Evolutionary conservation across 2,888 invertebrate species (phyloP), one percentile per base, ranked within the genome.

Genomic region (Megalurothrips usitatus): DNA sequence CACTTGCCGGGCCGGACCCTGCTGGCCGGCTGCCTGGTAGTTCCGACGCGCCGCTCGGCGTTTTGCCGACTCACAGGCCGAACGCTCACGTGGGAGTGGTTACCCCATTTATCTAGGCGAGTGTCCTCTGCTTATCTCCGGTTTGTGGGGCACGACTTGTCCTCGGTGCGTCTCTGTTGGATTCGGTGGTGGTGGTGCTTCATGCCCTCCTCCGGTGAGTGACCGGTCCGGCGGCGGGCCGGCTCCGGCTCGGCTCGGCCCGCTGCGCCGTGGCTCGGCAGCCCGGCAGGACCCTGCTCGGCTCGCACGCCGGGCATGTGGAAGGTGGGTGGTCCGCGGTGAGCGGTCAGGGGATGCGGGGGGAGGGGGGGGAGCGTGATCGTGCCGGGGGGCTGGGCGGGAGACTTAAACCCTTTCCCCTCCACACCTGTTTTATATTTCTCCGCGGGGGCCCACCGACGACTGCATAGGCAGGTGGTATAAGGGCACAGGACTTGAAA

Each of bases 361-460:
- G 23, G 68, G 23, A 10, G 26, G 26, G 68, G 68, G 68, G 68
- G 26, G 68, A 26, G 23, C n/a, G 23, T 23, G 12, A 26, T 75
- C 68, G 68, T 75, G 68, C 68, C 68, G 26, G 23, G 68, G 68
- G 68, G 68, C 68, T 75, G 68, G 68, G 23, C 26, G 26, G 12
- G 68, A 23, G 68, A 75, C 68, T 75, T 75, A 26, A 23, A 23
- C 68, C 68, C 68, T 26, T 23, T 68, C 68, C 68, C 23, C 68
- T 23, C 58, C 34, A 43, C 34, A 43, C 58, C 17, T 19, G 58
- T 58, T 58, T 58, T 14, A 58, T 58, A 19, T 43, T 43, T 43
- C 58, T 19, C 58, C 6, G 34, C 34, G 34, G 34, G 34, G 34
- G 3, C 2, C 34, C n/a, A n/a, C 34, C 34, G 58, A 17, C 6